Evolutionary conservation across 2,888 invertebrate species (phyloP).

Genomic region (Melinaea marsaeus): DNA sequence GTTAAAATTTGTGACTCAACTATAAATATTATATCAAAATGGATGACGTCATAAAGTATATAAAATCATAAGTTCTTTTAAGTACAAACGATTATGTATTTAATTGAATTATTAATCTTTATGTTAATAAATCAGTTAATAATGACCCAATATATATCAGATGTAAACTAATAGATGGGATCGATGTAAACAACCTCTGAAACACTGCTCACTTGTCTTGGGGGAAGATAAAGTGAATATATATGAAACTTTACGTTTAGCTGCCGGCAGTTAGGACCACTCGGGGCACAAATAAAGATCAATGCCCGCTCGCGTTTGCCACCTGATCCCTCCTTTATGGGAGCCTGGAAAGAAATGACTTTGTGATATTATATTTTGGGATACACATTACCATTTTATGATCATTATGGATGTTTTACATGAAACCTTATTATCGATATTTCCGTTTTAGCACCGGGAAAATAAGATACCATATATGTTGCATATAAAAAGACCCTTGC

Average conservation of each 20-base stretch:
- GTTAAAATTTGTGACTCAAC: conserved; percentile 4
- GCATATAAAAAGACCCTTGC: too few species aligned
- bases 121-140: not conserved
- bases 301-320: conserved; percentile 52
- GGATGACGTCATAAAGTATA: not conserved
- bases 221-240: conserved; percentile 49
- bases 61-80: too few species aligned
- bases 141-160: conserved; percentile 13
- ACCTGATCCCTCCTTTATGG: conserved; percentile 44
- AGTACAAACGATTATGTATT: too few species aligned
- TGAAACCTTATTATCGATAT: conserved; percentile 10
- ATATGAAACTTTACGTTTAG: conserved; percentile 47
- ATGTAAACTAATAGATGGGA: conserved; percentile 13
- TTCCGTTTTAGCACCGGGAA: conserved; percentile 4
- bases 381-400: not conserved
- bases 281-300: conserved; percentile 61
- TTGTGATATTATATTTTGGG: conserved; percentile 7
- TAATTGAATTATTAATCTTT: too few species aligned
- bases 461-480: conserved; percentile 1
- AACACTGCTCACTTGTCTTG: conserved; percentile 42
- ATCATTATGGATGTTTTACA: not conserved
- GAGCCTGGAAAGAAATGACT: conserved; percentile 13
- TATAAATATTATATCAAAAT: not conserved
- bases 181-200: conserved; percentile 42
- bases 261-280: conserved; percentile 38